Percentiles rank a stretch among this genome's conserved stretches.
phyloP scores from a whole-genome alignment of 2,888 invertebrate genomes.

The Theretra japonica region DNA sequence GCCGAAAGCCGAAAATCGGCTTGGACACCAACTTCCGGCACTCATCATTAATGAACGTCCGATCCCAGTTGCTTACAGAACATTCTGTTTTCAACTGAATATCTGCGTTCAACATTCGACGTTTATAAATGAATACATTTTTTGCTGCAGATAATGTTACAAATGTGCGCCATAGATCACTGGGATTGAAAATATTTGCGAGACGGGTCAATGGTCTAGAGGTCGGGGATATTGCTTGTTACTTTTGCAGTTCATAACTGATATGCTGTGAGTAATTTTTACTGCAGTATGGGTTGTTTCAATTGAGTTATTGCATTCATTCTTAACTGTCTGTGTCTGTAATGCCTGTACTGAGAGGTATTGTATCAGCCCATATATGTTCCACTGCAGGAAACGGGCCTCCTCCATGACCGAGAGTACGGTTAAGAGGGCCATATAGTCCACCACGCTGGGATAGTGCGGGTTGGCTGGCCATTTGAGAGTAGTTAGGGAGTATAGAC shows the following conservation, averaged over 20 bases:
- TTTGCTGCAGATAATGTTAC: slow-evolving; percentile 3
- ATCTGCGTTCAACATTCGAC: not conserved
- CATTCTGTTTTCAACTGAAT: slow-evolving; percentile 14
- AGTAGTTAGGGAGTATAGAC: too few relatives aligned
- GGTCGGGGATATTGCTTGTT: slow-evolving; percentile 5
- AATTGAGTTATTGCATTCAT: too few relatives aligned
- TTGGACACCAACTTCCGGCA: not conserved
- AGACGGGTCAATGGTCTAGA: not conserved
- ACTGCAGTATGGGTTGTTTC: too few relatives aligned
- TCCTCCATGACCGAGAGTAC: too few relatives aligned
- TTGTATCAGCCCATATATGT: too few relatives aligned
- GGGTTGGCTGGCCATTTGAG: too few relatives aligned
- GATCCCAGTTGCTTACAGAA: not conserved
- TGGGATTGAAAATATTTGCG: not conserved
- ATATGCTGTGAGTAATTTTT: not conserved
- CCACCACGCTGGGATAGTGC: too few relatives aligned
- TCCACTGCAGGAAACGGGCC: too few relatives aligned
- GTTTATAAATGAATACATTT: not conserved
- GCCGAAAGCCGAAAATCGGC: slow-evolving; percentile 4
- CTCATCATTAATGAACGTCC: slow-evolving; percentile 12
- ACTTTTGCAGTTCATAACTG: not conserved
- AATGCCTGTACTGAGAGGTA: too few relatives aligned
- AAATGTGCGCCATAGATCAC: slow-evolving; percentile 1
- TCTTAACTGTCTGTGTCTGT: too few relatives aligned
- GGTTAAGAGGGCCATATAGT: too few relatives aligned